Base-by-base conservation (phyloP, 2,888 invertebrate genomes). In the Sussaba pulchella region DNA sequence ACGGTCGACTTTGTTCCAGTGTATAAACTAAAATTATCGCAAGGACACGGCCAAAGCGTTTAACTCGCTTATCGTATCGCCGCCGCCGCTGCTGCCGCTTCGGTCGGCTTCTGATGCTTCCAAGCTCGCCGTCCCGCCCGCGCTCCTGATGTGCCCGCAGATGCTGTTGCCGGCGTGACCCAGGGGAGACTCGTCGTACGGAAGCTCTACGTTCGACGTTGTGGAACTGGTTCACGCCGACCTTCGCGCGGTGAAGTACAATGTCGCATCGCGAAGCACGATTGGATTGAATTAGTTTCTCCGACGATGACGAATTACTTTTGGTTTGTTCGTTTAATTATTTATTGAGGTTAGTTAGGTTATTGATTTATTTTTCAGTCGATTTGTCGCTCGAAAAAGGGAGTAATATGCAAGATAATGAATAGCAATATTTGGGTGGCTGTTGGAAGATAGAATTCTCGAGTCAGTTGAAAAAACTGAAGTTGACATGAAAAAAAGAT, bases 1-100 rank as follows among this genome's bases (percentile, higher is more conserved):
- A 14, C 31, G 24, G 24, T 52, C 24, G 36, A 41, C 52, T 41
- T 14, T 41, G 67, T 69, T 69, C 39, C 67, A 69, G 21, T 69
- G 67, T 54, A 54, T 57, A 57, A n/a, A 54, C 67, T 43, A 69
- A 69, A 54, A 69, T 69, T 69, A 69, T 69, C 67, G 67, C 67
- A 69, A 69, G 67, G 67, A 69, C 67, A 50, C 67, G 67, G 72
- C 50, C 43, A 74, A 74, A 74, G 61, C 54, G 45, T 74, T 74
- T 47, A 74, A 73, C 52, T 73, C 54, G 64, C 61, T 73, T 73
- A 73, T 47, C 12, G 59, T 61, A 21, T 39, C 14, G 52, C 41
- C 17, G 14, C 39, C 8, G 31, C 17, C 52, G 52, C n/a, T 36
- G 21, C 50, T 1, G 21, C 50, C 12, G 21, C 50, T 19, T 9